Evolutionary conservation across 2,888 invertebrate species (phyloP), one percentile per base, ranked within the genome.

Genomic region (Drosophila infuscata): DNA sequence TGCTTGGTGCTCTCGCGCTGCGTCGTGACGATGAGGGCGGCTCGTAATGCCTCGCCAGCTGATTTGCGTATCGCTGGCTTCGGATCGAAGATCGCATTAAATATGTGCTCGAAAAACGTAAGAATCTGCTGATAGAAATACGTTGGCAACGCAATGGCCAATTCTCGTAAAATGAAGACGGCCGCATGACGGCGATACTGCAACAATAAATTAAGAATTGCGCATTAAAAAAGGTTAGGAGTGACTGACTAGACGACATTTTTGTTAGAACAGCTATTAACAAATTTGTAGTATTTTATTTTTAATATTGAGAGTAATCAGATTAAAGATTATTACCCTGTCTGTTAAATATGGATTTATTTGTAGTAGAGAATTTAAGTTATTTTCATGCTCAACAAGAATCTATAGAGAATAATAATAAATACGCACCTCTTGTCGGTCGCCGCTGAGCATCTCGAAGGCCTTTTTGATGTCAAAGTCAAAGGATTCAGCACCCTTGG

Each of bases 401-500:
- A 43, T 3, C 46, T 25, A 15, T 7, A 46, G 12, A 20, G 12
- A 15, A 4, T 25, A 3, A 8, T 46, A 46, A 46, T 46, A 15
- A 4, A 20, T 3, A 56, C 62, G 54, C 89, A 94, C 94, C 93
- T 99, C 99, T 92, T 98, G 96, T 81, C 98, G 94, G 88, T 98
- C 98, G 59, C 97, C 97, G 33, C 96, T 96, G 7, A 99, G 94
- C 98, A 98, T 99, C 92, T 99, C 99, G 92, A 98, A 97, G 1
- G 99, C 98, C 90, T 97, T 95, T 92, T 98, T 98, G 2, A 99
- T 98, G 94, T 99, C 99, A 94, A 98, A 98, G 90, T 99, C 99
- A n/a, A 99, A 98, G 92, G 99, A 98, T 91, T 99, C 98, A 0
- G 98, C 97, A 36, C 99, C 97, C 92, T 98, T 98, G 0, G 98